phyloP scores from a whole-genome alignment of 2,113 vertebrate genomes.

The Podarcis raffonei region DNA sequence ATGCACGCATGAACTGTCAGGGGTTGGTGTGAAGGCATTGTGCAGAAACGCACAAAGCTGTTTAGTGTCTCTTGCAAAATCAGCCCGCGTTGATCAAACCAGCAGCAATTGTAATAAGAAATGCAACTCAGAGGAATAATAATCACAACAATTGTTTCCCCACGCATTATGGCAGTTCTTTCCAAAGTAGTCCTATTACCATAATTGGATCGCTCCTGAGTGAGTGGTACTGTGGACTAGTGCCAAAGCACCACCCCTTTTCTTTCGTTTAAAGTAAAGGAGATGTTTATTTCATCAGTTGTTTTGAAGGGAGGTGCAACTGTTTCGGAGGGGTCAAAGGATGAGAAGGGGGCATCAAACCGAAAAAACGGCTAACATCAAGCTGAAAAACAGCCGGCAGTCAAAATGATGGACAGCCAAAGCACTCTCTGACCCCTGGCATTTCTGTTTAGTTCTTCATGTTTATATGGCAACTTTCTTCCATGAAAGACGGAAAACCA shows the following conservation, averaged over 20 bases:
- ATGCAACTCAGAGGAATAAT: slow-evolving; percentile 19
- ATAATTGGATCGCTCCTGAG: slow-evolving; percentile 16
- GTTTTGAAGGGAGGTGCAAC: neutral
- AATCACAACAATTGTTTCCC: neutral
- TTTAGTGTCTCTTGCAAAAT: slow-evolving; percentile 3
- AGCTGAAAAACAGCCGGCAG: neutral
- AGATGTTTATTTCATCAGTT: slow-evolving; percentile 6
- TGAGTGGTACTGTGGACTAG: neutral
- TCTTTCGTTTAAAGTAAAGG: neutral
- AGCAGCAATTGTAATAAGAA: slow-evolving; percentile 7
- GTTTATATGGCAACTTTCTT: neutral
- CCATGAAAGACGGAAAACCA: neutral
- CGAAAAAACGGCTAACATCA: neutral
- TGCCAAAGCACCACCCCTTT: neutral
- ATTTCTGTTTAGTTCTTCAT: neutral
- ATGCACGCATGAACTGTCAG: neutral
- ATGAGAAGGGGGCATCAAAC: too few species aligned
- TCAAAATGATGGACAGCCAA: neutral
- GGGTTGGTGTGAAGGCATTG: neutral
- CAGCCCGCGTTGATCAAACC: neutral
- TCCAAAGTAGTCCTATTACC: slow-evolving; percentile 20
- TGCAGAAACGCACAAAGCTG: neutral
- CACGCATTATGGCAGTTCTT: neutral
- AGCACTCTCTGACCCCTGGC: neutral
- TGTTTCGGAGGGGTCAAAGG: neutral